Conservation (phyloP, 2,888 invertebrate species). For the Sthenelais limicola region DNA sequence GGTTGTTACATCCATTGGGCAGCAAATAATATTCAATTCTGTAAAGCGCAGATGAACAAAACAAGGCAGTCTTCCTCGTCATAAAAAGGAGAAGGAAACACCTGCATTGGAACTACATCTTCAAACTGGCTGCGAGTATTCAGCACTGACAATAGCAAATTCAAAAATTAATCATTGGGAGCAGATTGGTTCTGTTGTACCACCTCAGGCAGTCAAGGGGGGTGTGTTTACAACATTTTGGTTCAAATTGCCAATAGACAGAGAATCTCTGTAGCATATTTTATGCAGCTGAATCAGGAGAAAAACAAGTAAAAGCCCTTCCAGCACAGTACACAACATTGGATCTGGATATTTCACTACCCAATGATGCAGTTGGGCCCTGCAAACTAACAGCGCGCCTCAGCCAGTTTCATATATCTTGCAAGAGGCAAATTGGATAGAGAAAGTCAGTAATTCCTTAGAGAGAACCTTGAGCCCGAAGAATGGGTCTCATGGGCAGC, state of each 20-base stretch:
- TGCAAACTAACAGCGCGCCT: not conserved
- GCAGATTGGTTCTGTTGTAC: not conserved
- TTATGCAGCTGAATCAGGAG: not conserved
- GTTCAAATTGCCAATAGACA: too few relatives aligned
- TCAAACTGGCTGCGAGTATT: not conserved
- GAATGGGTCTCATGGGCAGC: slow-evolving; percentile 26
- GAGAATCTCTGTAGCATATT: not conserved
- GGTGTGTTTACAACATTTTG: slow-evolving; percentile 12
- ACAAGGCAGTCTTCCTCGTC: not conserved
- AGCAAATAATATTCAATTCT: slow-evolving; percentile 16
- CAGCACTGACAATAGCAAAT: slow-evolving; percentile 24
- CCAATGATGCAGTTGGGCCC: not conserved
- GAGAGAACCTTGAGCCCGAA: slow-evolving; percentile 8
- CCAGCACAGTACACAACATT: not conserved
- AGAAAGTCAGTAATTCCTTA: not conserved
- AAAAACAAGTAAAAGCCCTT: not conserved
- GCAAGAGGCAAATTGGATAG: not conserved
- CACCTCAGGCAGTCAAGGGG: not conserved
- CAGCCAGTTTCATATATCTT: not conserved
- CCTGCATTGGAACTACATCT: slow-evolving; percentile 1
- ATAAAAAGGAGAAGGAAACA: slow-evolving; percentile 7
- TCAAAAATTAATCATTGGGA: not conserved
- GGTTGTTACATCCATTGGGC: slow-evolving; percentile 8
- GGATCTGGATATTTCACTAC: not conserved
- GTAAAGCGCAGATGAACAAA: not conserved